Percentiles rank a stretch among this genome's conserved stretches.
phyloP scores from a whole-genome alignment of 1,140 invertebrate genomes.

The Drosophila rhopaloa region DNA sequence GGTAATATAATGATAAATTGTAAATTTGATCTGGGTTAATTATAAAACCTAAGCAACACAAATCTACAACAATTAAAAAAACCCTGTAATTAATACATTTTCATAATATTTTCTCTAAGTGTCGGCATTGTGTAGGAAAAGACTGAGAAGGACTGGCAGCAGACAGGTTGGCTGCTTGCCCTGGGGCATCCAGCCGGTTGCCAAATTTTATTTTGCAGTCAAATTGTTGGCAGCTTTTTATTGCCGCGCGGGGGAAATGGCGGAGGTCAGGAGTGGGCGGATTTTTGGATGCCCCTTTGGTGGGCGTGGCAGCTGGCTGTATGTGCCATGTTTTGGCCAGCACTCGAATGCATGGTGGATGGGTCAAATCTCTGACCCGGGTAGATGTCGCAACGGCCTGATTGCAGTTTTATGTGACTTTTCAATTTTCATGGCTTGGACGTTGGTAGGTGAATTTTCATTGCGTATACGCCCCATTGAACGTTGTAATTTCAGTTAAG shows the following conservation, averaged over 20 bases:
- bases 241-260: conserved; percentile 15
- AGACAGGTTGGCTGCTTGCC: conserved; percentile 54
- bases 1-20: too few relatives aligned
- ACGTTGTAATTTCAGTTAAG: conserved; percentile 15
- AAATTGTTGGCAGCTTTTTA: conserved; percentile 72
- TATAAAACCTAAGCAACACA: too few relatives aligned
- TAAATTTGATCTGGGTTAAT: too few relatives aligned
- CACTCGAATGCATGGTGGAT: conserved; percentile 12
- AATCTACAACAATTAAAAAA: too few relatives aligned
- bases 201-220: conserved; percentile 81
- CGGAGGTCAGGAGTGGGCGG: neutral
- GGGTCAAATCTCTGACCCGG: conserved; percentile 39
- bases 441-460: conserved; percentile 12
- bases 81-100: too few relatives aligned
- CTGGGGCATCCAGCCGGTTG: conserved; percentile 41
- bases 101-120: conserved; percentile 6
- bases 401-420: conserved; percentile 43
- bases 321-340: conserved; percentile 31
- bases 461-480: conserved; percentile 33
- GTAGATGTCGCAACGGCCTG: conserved; percentile 18
- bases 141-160: conserved; percentile 2
- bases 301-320: conserved; percentile 22
- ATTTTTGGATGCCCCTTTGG: conserved; percentile 3
- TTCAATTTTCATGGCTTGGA: conserved; percentile 41
- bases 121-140: neutral